Base-by-base conservation (phyloP, 2,888 invertebrate species). In the Digitonthophagus gazella region DNA sequence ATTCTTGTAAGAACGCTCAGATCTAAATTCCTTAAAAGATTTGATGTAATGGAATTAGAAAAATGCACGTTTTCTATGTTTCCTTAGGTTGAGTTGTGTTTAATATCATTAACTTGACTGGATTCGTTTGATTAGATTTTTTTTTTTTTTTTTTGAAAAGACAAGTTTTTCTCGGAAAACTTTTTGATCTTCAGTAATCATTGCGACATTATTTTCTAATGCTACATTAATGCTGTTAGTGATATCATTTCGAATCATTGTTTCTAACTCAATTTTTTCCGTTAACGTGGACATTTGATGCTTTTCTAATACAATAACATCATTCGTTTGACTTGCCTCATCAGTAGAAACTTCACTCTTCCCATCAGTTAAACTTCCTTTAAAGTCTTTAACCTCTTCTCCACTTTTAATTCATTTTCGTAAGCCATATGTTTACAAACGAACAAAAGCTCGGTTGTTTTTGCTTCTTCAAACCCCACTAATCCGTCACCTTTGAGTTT, bases 381-480 rank as follows among this genome's bases (percentile, higher is more conserved):
- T 6, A 44, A 4, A 22, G 6, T 63, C 63, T 19, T 68, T 65
- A 15, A n/a, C n/a, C n/a, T 54, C 22, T 16, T 64, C 64, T n/a
- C 64, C 67, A 15, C 16, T 54, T 11, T 11, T 64, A 6, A 16
- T 64, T 64, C 28, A 28, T 20, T 28, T 22, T 64, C 64, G 11
- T 22, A 4, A 64, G 22, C n/a, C 15, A 58, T n/a, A 58, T 44
- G 16, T 16, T 44, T 22, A 16, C 15, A 58, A 14, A 14, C 58
- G 16, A 6, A 2, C 11, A 56, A 20, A 56, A 20, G 19, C n/a
- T 20, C 56, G 54, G 15, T 15, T n/a, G 15, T 14, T 3, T 54
- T 56, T 19, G 8, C 18, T 11, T 63, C 19, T 44, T 44, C n/a
- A n/a, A n/a, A n/a, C n/a, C n/a, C n/a, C n/a, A n/a, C n/a, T n/a